Percentiles rank a stretch among this genome's conserved stretches.
phyloP scores from a whole-genome alignment of 2,888 invertebrate genomes.

The Endotricha flammealis region DNA sequence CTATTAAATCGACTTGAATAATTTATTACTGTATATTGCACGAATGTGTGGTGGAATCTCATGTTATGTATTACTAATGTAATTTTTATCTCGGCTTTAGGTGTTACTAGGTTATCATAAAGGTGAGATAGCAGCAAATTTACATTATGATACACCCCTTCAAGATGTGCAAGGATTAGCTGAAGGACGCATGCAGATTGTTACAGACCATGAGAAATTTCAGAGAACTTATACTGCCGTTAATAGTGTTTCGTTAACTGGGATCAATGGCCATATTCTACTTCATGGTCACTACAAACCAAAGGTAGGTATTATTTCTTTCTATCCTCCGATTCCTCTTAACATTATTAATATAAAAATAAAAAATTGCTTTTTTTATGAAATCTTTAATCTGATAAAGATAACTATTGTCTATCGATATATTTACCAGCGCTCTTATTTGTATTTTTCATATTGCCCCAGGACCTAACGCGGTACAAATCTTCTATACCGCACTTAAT shows the following conservation, averaged over 20 bases:
- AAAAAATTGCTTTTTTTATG: too few species aligned
- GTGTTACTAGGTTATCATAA: slow-evolving; percentile 81
- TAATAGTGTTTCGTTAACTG: slow-evolving; percentile 50
- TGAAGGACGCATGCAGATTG: slow-evolving; percentile 74
- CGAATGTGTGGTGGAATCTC: too few species aligned
- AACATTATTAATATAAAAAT: too few species aligned
- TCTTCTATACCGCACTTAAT: slow-evolving; percentile 47
- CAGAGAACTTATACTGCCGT: slow-evolving; percentile 63
- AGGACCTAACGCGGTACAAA: slow-evolving; percentile 44
- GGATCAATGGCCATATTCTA: slow-evolving; percentile 49
- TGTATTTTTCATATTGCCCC: slow-evolving; percentile 12
- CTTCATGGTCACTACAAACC: slow-evolving; percentile 47
- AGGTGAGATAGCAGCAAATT: slow-evolving; percentile 83
- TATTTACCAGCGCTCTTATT: not conserved
- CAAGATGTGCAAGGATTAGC: slow-evolving; percentile 66
- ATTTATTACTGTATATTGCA: too few species aligned
- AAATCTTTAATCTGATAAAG: too few species aligned
- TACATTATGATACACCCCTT: slow-evolving; percentile 81
- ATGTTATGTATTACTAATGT: not conserved
- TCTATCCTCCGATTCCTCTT: too few species aligned
- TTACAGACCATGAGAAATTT: slow-evolving; percentile 77
- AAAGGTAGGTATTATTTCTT: slow-evolving; percentile 34
- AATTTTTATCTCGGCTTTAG: too few species aligned
- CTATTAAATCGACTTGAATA: too few species aligned
- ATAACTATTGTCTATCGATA: too few species aligned